Conservation (phyloP, 1,140 invertebrate genomes). For the Acromyrmex echinatior region DNA sequence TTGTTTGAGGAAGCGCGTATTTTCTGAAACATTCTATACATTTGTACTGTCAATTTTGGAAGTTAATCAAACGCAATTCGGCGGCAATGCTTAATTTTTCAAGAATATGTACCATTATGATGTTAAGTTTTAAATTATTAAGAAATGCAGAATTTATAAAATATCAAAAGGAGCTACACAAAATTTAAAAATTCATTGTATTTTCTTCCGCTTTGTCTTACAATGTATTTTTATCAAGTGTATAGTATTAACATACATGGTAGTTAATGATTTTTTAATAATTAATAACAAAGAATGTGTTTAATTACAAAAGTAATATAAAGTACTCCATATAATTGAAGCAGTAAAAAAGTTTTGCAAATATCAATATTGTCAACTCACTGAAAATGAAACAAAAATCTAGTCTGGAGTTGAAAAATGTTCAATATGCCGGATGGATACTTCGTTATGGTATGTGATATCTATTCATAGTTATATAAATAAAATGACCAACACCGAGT, state of each 20-base stretch:
- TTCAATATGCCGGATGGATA: constrained; percentile 14
- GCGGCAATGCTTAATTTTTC: constrained; percentile 12
- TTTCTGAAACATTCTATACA: constrained; percentile 49
- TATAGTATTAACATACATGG: constrained; percentile 20
- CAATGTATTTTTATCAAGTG: constrained; percentile 46
- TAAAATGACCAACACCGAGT: constrained; percentile 69
- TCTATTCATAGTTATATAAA: constrained; percentile 49
- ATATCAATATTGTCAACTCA: constrained; percentile 63
- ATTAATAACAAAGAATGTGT: constrained; percentile 55
- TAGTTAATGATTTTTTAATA: constrained; percentile 49
- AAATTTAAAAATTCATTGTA: constrained; percentile 54
- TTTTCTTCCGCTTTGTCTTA: constrained; percentile 39
- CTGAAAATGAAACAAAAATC: constrained; percentile 57
- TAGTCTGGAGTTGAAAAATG: constrained; percentile 5
- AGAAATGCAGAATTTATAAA: constrained; percentile 20
- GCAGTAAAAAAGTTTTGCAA: constrained; percentile 44
- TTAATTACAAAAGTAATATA: constrained; percentile 54
- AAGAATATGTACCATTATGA: constrained; percentile 17
- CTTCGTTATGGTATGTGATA: constrained; percentile 45
- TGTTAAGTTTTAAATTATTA: constrained; percentile 14
- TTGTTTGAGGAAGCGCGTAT: constrained; percentile 34
- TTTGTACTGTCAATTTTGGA: constrained; percentile 50
- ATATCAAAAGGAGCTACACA: constrained; percentile 58
- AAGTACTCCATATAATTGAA: constrained; percentile 47
- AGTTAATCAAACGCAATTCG: constrained; percentile 27